These are phyloP conservation scores for Matsumurasca onukii DNA, from an alignment of 1,140 invertebrate species.

Conservation along the genomic window DNA sequence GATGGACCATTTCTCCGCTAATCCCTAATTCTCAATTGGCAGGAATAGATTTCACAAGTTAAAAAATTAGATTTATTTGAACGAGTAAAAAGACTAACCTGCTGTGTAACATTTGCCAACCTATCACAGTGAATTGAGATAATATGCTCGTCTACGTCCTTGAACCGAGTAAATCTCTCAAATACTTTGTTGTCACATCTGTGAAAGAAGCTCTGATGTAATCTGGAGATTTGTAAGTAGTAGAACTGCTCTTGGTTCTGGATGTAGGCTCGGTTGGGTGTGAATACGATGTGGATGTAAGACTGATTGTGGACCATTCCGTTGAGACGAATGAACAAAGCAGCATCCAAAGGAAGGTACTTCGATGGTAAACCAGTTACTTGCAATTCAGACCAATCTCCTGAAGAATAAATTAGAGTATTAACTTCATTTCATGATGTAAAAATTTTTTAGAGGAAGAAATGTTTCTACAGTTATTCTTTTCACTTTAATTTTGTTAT, in stretches of 20 bases:
- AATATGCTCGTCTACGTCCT: slow-evolving; percentile 19
- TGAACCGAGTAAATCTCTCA: slow-evolving; percentile 15
- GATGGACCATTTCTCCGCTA: too few relatives aligned
- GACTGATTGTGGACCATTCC: slow-evolving; percentile 12
- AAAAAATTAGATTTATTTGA: too few relatives aligned
- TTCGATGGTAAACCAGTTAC: not conserved
- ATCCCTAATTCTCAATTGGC: too few relatives aligned
- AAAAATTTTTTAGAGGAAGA: not conserved
- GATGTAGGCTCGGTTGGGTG: slow-evolving; percentile 16
- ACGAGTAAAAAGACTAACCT: too few relatives aligned
- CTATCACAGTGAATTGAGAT: slow-evolving; percentile 9
- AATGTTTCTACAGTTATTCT: slow-evolving; percentile 3
- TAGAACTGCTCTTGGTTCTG: slow-evolving; percentile 23
- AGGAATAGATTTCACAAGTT: too few relatives aligned
- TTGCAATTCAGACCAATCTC: slow-evolving; percentile 20
- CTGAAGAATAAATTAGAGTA: not conserved
- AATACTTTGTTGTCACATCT: slow-evolving; percentile 22
- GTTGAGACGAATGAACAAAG: slow-evolving; percentile 17
- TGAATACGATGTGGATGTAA: slow-evolving; percentile 25
- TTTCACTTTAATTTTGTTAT: not conserved
- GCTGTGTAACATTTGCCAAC: slow-evolving; percentile 7
- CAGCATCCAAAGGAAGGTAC: slow-evolving; percentile 2
- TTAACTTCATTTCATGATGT: not conserved
- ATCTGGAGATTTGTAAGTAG: slow-evolving; percentile 9
- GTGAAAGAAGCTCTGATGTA: slow-evolving; percentile 14